Evolutionary conservation across 1,140 invertebrate species (phyloP).

Genomic region (Drosophila fuyamai): DNA sequence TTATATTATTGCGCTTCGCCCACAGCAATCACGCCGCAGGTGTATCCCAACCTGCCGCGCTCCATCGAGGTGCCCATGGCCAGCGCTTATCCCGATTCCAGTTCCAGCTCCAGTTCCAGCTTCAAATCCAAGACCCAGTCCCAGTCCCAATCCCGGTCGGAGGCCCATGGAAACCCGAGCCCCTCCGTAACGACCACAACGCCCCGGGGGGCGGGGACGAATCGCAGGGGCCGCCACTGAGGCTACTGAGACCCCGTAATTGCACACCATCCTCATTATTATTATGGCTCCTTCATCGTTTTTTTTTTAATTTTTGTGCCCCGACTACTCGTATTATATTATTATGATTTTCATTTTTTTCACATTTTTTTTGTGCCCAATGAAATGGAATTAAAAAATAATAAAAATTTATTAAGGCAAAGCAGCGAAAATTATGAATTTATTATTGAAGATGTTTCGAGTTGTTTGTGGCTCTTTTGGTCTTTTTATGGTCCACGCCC

Average conservation of each 20-base stretch:
- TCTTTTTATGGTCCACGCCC: constrained; percentile 54
- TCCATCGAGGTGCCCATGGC: constrained; percentile 74
- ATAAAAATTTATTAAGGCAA: constrained; percentile 82
- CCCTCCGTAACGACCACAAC: constrained; percentile 8
- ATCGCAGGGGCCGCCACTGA: constrained; percentile 49
- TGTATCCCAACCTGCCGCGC: constrained; percentile 77
- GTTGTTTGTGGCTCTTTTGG: constrained; percentile 32
- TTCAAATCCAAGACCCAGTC: background rate
- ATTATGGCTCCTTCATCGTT: constrained; percentile 26
- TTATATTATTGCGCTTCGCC: constrained; percentile 8
- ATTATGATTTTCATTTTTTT: constrained; percentile 54
- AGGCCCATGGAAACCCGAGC: background rate
- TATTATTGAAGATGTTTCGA: constrained; percentile 65
- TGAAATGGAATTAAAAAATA: constrained; percentile 78
- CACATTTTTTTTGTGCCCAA: constrained; percentile 39
- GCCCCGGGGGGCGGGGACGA: constrained; percentile 33
- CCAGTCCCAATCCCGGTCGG: constrained; percentile 5
- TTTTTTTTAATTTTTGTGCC: constrained; percentile 29
- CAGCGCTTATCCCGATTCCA: background rate
- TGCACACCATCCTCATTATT: constrained; percentile 46
- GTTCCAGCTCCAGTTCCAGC: constrained; percentile 7
- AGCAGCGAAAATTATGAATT: constrained; percentile 76
- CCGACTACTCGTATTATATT: constrained; percentile 57
- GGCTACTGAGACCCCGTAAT: constrained; percentile 49
- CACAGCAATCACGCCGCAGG: constrained; percentile 75